These are phyloP conservation scores for Lepidochrysops patricia DNA, from an alignment of 2,888 invertebrate species.

Conservation along the genomic window DNA sequence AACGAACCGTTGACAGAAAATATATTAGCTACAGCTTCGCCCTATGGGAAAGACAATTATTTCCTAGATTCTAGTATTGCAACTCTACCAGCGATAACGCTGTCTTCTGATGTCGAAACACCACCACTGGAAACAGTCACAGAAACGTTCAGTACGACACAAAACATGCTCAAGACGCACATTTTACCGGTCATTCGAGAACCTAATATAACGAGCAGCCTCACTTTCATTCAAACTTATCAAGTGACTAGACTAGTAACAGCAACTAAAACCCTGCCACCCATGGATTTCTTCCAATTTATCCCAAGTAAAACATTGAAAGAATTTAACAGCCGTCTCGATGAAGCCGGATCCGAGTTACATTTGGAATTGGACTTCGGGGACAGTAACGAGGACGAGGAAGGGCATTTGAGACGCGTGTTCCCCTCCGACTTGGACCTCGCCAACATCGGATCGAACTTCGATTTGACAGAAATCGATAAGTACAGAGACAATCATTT, in stretches of 20 bases:
- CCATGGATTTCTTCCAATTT: conserved; percentile 90
- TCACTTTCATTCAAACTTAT: conserved; percentile 92
- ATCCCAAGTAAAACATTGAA: conserved; percentile 89
- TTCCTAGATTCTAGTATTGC: conserved; percentile 85
- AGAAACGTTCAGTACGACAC: conserved; percentile 93
- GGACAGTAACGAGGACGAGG: conserved; percentile 81
- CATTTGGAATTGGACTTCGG: conserved; percentile 90
- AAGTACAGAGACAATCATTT: conserved; percentile 76
- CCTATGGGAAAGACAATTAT: conserved; percentile 80
- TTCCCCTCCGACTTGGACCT: conserved; percentile 81
- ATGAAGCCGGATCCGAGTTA: conserved; percentile 91
- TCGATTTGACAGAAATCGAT: conserved; percentile 81
- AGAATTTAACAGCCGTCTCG: conserved; percentile 90
- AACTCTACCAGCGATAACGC: conserved; percentile 85
- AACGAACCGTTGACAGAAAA: conserved; percentile 90
- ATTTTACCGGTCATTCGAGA: conserved; percentile 87
- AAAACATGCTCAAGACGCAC: conserved; percentile 90
- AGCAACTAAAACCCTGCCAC: conserved; percentile 91
- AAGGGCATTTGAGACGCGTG: conserved; percentile 60
- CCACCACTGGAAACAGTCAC: conserved; percentile 91
- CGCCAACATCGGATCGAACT: conserved; percentile 81
- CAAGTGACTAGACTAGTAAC: conserved; percentile 89
- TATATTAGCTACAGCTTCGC: conserved; percentile 85
- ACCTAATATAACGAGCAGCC: conserved; percentile 81
- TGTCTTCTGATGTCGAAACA: conserved; percentile 85